Evolutionary conservation across 2,888 invertebrate species (phyloP).

Genomic region (Sesamia inferens): DNA sequence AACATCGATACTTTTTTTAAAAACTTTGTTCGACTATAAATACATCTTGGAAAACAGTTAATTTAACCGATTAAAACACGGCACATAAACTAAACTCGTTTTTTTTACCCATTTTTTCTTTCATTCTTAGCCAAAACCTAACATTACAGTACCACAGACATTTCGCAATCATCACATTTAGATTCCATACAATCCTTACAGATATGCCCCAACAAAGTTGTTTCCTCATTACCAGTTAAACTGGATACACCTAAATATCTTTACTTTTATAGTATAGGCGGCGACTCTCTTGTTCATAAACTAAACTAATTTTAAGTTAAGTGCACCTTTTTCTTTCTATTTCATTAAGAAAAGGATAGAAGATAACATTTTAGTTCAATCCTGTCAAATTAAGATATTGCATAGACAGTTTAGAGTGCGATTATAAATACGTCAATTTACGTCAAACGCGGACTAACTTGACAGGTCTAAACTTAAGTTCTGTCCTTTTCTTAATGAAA

Average conservation of each 20-base stretch:
- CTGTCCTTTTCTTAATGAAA: no score
- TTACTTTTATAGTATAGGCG: background rate
- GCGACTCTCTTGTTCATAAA: no score
- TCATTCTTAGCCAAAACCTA: background rate
- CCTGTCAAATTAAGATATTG: no score
- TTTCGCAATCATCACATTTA: background rate
- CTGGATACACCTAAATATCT: slow-evolving; percentile 15
- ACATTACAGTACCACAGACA: slow-evolving; percentile 5
- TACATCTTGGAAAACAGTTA: background rate
- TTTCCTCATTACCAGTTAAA: slow-evolving; percentile 21
- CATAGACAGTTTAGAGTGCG: no score
- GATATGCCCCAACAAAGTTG: slow-evolving; percentile 25
- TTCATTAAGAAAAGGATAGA: no score
- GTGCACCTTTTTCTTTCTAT: no score
- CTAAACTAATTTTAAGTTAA: no score
- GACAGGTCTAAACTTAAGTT: no score
- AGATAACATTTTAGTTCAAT: no score
- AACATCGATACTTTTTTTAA: background rate
- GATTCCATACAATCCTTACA: background rate
- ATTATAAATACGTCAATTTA: no score
- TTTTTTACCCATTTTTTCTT: background rate
- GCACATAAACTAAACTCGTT: background rate
- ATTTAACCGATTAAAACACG: background rate
- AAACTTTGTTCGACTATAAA: background rate
- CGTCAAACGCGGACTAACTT: no score